These are phyloP conservation scores for Bombus haemorrhoidalis DNA, from an alignment of 1,140 invertebrate species.

Conservation along the genomic window DNA sequence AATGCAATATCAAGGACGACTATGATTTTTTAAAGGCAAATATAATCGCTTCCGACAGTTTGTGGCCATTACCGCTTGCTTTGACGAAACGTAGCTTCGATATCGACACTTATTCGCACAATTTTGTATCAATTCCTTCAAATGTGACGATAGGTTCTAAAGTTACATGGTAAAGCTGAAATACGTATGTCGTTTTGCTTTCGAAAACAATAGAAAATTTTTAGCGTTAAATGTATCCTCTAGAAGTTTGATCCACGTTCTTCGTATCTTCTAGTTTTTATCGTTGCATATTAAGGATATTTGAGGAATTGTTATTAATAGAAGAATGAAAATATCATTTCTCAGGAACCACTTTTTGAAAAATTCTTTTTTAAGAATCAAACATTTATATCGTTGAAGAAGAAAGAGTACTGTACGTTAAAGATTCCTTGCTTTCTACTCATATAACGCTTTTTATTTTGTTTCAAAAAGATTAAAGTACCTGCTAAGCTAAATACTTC, in stretches of 20 bases:
- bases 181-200: not conserved
- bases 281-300: not conserved
- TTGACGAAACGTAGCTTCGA: not conserved
- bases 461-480: too few relatives aligned
- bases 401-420: too few relatives aligned
- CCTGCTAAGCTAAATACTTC: too few relatives aligned
- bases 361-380: too few relatives aligned
- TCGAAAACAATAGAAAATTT: not conserved
- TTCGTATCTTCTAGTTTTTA: not conserved
- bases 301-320: not conserved
- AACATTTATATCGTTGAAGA: too few relatives aligned
- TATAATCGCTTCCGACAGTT: slow-evolving; percentile 4
- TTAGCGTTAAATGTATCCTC: not conserved
- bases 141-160: not conserved
- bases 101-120: not conserved
- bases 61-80: not conserved
- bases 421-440: too few relatives aligned
- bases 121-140: not conserved
- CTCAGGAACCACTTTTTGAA: too few relatives aligned
- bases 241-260: not conserved
- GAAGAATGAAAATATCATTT: not conserved
- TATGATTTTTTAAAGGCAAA: not conserved
- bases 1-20: not conserved
- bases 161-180: too few relatives aligned
- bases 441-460: too few relatives aligned